These are phyloP conservation scores for Podarcis cretensis DNA, from an alignment of 2,113 vertebrate genomes.

Conservation along the genomic window DNA sequence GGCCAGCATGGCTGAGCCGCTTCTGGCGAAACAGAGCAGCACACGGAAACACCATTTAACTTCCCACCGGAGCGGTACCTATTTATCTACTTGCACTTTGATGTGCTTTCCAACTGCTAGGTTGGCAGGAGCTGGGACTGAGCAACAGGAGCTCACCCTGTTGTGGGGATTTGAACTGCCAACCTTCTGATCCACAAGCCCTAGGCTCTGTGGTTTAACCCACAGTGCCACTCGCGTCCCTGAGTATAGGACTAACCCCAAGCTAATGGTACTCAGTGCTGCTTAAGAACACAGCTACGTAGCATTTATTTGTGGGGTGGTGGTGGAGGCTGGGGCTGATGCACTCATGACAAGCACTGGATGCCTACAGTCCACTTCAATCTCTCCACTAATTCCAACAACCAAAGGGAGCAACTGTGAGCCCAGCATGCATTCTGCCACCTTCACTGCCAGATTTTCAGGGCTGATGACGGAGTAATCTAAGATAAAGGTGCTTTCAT, in stretches of 20 bases:
- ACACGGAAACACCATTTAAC: no score
- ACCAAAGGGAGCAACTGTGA: not conserved
- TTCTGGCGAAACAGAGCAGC: no score
- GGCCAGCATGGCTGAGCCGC: no score
- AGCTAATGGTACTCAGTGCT: not conserved
- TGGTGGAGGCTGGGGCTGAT: not conserved
- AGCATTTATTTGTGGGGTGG: not conserved
- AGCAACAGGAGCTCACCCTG: no score
- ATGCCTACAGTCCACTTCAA: not conserved
- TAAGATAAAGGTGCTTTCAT: not conserved
- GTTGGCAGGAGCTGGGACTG: no score
- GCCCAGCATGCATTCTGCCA: not conserved
- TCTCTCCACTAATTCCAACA: not conserved
- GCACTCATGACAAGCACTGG: not conserved
- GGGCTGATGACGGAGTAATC: not conserved
- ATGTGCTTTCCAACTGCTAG: no score
- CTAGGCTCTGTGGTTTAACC: no score
- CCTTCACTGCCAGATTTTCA: not conserved
- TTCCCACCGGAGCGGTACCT: no score
- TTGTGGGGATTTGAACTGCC: no score
- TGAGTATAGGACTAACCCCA: not conserved
- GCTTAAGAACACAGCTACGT: not conserved
- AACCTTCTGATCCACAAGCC: no score
- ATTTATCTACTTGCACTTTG: no score
- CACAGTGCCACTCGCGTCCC: no score